Conservation (phyloP, 2,888 invertebrate genomes). For the Dastarcus helophoroides region DNA sequence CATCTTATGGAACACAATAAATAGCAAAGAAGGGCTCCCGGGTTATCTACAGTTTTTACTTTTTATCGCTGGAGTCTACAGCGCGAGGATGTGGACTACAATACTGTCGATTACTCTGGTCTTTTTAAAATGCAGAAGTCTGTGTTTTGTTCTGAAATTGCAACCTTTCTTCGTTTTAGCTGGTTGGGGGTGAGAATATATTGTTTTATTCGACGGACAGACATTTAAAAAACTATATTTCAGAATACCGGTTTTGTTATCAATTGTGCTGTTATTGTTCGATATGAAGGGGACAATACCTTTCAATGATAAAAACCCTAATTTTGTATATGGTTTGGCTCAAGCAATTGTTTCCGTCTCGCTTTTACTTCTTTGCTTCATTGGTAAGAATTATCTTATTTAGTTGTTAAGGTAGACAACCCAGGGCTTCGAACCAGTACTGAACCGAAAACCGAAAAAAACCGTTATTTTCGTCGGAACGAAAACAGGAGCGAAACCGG, state of each 20-base stretch:
- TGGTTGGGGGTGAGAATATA: conserved; percentile 44
- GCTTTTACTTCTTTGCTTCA: conserved; percentile 65
- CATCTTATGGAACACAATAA: conserved; percentile 57
- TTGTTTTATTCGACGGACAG: conserved; percentile 2
- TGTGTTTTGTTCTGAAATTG: conserved; percentile 68
- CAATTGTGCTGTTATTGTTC: conserved; percentile 50
- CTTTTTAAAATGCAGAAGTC: conserved; percentile 70
- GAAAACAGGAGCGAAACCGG: too few species aligned
- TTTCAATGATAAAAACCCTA: conserved; percentile 54
- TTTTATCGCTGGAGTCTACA: conserved; percentile 66
- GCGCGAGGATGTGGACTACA: conserved; percentile 76
- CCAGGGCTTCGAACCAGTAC: too few species aligned
- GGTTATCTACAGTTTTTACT: conserved; percentile 64
- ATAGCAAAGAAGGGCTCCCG: conserved; percentile 46
- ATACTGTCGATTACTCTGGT: conserved; percentile 70
- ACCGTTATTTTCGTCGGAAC: too few species aligned
- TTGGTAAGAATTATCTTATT: conserved; percentile 49
- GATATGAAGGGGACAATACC: conserved; percentile 40
- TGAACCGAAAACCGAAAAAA: too few species aligned
- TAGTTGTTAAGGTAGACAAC: too few species aligned
- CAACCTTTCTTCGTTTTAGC: conserved; percentile 55
- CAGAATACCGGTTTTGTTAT: conserved; percentile 56
- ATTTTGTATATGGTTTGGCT: conserved; percentile 65
- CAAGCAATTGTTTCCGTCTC: conserved; percentile 70
- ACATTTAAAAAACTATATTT: conserved; percentile 22